Evolutionary conservation across 2,797 vertebrate genomes (phyloP).

Genomic region (Paguma larvata): DNA sequence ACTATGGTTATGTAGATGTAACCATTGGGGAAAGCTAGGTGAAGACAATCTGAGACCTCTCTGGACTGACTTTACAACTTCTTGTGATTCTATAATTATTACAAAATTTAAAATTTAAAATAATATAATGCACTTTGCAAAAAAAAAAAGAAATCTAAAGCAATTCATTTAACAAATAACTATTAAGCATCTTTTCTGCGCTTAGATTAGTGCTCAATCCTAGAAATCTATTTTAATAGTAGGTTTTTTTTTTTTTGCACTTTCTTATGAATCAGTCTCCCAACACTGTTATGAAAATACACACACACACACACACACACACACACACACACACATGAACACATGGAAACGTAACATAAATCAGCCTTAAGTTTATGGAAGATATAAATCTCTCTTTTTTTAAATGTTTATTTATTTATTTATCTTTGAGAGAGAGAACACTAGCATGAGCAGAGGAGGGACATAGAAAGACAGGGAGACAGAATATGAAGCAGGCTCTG

Average conservation of each 20-base stretch:
- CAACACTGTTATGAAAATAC: neutral
- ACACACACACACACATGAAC: neutral
- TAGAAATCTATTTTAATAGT: conserved; percentile 18
- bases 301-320: neutral
- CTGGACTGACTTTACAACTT: neutral
- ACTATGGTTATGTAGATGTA: neutral
- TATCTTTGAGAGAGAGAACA: too few species aligned
- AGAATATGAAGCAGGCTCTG: too few species aligned
- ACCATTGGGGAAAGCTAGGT: neutral
- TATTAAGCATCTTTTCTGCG: neutral
- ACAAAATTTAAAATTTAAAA: neutral
- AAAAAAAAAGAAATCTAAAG: neutral
- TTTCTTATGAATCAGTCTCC: neutral
- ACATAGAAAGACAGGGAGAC: too few species aligned
- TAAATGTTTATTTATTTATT: too few species aligned
- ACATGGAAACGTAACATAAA: neutral
- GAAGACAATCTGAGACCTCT: neutral
- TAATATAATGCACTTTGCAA: neutral
- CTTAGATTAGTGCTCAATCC: neutral
- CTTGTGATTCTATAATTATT: neutral
- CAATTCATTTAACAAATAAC: neutral
- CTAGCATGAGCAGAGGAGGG: too few species aligned
- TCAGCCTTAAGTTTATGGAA: neutral
- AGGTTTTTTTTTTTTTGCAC: neutral
- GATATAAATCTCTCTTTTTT: too few species aligned